phyloP scores from a whole-genome alignment of 2,888 invertebrate species.

The Tinea trinotella region DNA sequence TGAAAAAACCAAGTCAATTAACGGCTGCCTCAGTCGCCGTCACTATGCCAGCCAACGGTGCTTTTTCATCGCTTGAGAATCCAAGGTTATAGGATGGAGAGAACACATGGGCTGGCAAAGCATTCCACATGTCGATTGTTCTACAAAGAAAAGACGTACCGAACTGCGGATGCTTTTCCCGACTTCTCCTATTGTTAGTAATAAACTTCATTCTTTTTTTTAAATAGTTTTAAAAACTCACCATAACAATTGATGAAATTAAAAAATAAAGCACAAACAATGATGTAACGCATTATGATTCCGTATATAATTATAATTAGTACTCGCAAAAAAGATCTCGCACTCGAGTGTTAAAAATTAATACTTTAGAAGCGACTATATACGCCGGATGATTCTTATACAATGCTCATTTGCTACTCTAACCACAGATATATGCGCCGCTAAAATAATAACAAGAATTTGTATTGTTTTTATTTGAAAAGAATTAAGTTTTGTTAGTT shows the following conservation, averaged over 20 bases:
- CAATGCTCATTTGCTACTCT: neutral
- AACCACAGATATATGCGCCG: neutral
- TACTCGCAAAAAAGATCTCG: neutral
- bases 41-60: too few relatives aligned
- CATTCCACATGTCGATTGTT: too few relatives aligned
- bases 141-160: too few relatives aligned
- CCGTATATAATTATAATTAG: neutral
- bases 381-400: neutral
- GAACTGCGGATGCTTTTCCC: too few relatives aligned
- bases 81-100: too few relatives aligned
- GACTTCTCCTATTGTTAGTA: too few relatives aligned
- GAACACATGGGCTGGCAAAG: too few relatives aligned
- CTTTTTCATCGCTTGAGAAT: too few relatives aligned
- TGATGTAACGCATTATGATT: neutral
- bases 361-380: neutral
- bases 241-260: neutral
- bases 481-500: neutral
- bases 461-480: neutral
- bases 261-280: conserved; percentile 10
- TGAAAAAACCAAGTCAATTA: too few relatives aligned
- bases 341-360: neutral
- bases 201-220: too few relatives aligned
- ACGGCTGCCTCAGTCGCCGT: too few relatives aligned
- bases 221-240: neutral
- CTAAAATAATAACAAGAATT: neutral